phyloP scores from a whole-genome alignment of 1,140 invertebrate species.

The Bombus pascuorum region DNA sequence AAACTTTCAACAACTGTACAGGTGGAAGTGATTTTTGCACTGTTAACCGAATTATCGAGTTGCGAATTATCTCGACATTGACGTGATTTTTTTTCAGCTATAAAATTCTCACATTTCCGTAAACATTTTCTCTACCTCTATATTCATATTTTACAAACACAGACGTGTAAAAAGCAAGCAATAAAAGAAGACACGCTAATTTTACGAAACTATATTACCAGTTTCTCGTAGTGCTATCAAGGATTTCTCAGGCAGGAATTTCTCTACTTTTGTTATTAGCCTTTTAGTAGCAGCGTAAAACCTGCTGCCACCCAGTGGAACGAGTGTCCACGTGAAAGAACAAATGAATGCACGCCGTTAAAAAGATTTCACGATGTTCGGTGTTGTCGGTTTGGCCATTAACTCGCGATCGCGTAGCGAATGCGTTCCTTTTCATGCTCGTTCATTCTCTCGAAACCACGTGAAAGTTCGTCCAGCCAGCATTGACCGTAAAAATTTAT shows the following conservation, averaged over 20 bases:
- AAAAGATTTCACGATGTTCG: conserved; percentile 1
- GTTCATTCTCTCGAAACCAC: background rate
- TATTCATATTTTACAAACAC: too few relatives aligned
- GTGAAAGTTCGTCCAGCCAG: conserved; percentile 22
- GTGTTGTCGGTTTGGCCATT: conserved; percentile 4
- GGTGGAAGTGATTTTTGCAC: too few relatives aligned
- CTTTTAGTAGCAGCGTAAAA: background rate
- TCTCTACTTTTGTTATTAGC: background rate
- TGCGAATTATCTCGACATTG: too few relatives aligned
- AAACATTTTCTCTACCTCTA: too few relatives aligned
- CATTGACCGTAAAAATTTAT: conserved; percentile 12
- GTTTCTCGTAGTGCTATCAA: background rate
- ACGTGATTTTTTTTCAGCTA: too few relatives aligned
- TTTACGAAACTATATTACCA: too few relatives aligned
- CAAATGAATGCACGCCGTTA: background rate
- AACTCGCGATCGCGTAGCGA: conserved; percentile 13
- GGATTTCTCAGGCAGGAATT: background rate
- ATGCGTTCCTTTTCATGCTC: conserved; percentile 21
- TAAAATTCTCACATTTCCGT: too few relatives aligned
- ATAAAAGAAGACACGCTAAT: too few relatives aligned
- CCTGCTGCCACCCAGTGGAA: background rate
- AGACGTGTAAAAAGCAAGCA: too few relatives aligned
- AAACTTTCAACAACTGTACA: too few relatives aligned
- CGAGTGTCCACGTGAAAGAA: background rate
- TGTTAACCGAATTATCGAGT: too few relatives aligned